A percentile compares a stretch with the other conserved stretches of the same genome.
Conservation (phyloP, 1,140 invertebrate species). For the Lycorma delicatula region DNA sequence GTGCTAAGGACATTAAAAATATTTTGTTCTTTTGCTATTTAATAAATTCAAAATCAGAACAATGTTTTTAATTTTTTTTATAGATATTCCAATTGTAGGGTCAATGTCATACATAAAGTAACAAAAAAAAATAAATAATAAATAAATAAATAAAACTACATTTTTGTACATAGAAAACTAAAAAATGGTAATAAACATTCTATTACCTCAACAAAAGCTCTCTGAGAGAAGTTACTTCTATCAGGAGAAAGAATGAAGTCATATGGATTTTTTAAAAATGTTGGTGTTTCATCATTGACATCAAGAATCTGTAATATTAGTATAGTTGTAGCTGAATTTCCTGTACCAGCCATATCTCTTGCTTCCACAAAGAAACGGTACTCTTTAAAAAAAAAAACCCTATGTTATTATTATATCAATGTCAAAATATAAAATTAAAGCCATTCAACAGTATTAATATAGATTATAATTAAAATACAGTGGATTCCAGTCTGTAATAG, state of each 20-base stretch:
- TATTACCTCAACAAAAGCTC: constrained; percentile 55
- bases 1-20: too few relatives aligned
- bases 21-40: too few relatives aligned
- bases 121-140: too few relatives aligned
- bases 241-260: constrained; percentile 71
- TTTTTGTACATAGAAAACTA: too few relatives aligned
- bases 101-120: too few relatives aligned
- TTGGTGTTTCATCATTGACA: constrained; percentile 79
- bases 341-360: constrained; percentile 71
- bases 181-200: too few relatives aligned
- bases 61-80: too few relatives aligned
- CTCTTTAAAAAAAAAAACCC: constrained; percentile 35
- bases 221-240: constrained; percentile 58
- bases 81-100: too few relatives aligned
- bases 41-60: too few relatives aligned
- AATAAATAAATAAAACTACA: too few relatives aligned
- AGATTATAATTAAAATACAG: not conserved
- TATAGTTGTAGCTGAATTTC: constrained; percentile 59
- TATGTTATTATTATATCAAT: not conserved
- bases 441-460: not conserved
- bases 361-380: constrained; percentile 76
- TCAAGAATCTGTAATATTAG: constrained; percentile 68
- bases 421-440: not conserved
- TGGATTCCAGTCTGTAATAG: too few relatives aligned
- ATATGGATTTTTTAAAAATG: constrained; percentile 69